Base-by-base conservation (phyloP, 2,113 vertebrate genomes). In the Etheostoma spectabile region DNA sequence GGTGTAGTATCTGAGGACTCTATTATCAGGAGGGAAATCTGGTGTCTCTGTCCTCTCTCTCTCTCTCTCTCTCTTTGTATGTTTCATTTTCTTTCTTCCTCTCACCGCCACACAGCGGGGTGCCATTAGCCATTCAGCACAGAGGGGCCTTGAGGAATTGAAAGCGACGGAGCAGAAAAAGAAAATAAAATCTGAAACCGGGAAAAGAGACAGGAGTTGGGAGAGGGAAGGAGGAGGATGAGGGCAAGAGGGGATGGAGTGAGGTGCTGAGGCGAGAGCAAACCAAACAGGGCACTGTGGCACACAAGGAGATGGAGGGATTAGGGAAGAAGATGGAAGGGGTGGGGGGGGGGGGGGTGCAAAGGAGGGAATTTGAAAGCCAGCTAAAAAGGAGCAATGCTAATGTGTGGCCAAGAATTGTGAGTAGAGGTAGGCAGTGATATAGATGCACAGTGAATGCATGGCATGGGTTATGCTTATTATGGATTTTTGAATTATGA, bases 91-190 rank as follows among this genome's bases (percentile, higher is more conserved):
- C 89, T 92, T 89, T 89, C 88, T 89, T 84, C 79, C 77, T 80
- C 89, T 88, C 88, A 68, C 81, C 60, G 57, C 72, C 69, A 73
- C 93, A 84, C 91, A 86, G 93, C 84, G 21, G 95, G 95, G 91
- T 61, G 86, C 94, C 94, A 93, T 95, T 94, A 94, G 84, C 91
- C 88, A 94, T 95, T 95, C 93, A 93, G 91, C 78, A 22, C 79
- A 90, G 87, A 84, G 89, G 90, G 89, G 88, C 89, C 93, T 93
- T 91, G 90, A 95, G 93, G 92, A 93, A 95, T 93, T 90, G 90
- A 91, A 94, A 93, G 90, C 89, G 93, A 95, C 93, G 92, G 93
- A 90, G 91, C 89, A 93, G 91, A 95, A 95, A 94, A 93, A 94
- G 92, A 94, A 93, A 75, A 85, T 84, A 94, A 89, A 91, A 91